A percentile compares a stretch with the other conserved stretches of the same genome.
Conservation (phyloP, 2,113 vertebrate species). For the Eublepharis macularius region DNA sequence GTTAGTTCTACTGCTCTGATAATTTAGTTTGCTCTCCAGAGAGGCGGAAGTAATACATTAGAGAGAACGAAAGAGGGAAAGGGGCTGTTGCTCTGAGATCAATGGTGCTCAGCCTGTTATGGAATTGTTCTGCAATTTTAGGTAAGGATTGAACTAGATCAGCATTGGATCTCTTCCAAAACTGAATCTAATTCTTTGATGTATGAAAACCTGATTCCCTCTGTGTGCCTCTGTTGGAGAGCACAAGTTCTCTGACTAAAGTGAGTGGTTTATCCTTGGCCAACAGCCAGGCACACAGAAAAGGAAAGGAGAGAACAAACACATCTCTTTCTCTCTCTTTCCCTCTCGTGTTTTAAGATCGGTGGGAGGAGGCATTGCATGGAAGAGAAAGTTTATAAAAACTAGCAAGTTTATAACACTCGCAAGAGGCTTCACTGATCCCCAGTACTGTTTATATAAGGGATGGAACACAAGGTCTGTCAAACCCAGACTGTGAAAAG, state of each 20-base stretch:
- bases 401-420: background rate
- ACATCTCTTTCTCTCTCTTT: background rate
- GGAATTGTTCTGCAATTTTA: no score
- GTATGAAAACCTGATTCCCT: background rate
- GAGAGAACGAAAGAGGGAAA: no score
- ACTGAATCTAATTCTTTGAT: background rate
- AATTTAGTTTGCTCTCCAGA: no score
- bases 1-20: no score
- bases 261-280: background rate
- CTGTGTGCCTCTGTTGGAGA: background rate
- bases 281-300: background rate
- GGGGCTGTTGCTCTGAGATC: no score
- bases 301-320: background rate
- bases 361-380: background rate
- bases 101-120: no score
- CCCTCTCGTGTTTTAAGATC: background rate
- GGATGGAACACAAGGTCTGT: background rate
- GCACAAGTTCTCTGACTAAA: background rate
- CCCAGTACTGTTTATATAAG: background rate
- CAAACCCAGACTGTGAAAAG: background rate
- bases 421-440: background rate
- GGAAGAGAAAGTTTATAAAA: background rate
- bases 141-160: background rate
- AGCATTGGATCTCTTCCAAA: background rate
- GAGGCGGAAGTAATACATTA: no score